These are phyloP conservation scores for Hiodon tergisus DNA, from an alignment of 2,113 vertebrate species.

Conservation along the genomic window DNA sequence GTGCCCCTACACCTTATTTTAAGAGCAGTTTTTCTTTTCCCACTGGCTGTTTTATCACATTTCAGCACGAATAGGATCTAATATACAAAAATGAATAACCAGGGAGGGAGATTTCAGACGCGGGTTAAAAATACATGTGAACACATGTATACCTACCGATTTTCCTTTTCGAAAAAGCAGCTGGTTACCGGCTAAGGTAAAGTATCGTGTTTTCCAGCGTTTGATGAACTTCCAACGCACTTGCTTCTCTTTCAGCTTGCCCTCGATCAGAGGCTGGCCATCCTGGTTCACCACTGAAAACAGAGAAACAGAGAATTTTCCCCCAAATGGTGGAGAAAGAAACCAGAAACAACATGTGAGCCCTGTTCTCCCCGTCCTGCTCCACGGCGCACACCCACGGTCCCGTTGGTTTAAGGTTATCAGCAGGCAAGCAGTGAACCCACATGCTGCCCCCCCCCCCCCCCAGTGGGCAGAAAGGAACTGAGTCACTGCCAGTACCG, in stretches of 20 bases:
- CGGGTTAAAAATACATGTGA: too few species aligned
- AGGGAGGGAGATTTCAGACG: too few species aligned
- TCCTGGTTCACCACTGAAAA: conserved; percentile 80
- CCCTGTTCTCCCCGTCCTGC: neutral
- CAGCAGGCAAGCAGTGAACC: neutral
- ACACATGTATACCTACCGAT: conserved; percentile 69
- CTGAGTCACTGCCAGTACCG: neutral
- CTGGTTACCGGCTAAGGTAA: conserved; percentile 91
- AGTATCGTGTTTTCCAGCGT: conserved; percentile 94
- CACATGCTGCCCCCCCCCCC: neutral
- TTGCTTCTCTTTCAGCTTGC: conserved; percentile 94
- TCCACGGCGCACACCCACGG: neutral
- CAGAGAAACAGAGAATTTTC: conserved; percentile 18
- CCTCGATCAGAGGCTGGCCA: conserved; percentile 91
- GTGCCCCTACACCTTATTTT: too few species aligned
- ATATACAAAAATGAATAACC: too few species aligned
- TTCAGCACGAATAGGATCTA: too few species aligned
- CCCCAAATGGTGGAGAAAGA: neutral
- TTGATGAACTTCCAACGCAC: conserved; percentile 96
- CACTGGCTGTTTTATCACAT: too few species aligned
- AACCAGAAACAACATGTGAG: neutral
- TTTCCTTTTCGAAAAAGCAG: conserved; percentile 88
- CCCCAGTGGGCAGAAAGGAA: neutral
- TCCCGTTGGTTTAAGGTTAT: neutral
- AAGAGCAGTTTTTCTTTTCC: too few species aligned